Percentiles rank a stretch among this genome's conserved stretches.
Evolutionary conservation across 2,113 vertebrate genomes (phyloP).

Genomic region (Python bivittatus): DNA sequence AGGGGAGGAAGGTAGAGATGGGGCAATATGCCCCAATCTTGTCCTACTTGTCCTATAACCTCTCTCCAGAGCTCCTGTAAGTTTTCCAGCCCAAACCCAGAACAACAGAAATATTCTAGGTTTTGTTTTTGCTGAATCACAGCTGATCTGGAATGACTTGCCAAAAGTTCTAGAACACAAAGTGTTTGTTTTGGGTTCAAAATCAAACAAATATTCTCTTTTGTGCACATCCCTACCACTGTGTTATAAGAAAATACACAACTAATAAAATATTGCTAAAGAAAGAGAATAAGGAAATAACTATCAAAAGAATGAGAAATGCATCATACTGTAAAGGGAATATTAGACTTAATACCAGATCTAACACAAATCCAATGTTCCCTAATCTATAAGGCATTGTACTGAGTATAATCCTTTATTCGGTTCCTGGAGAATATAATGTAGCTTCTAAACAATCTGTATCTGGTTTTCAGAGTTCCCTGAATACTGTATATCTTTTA

Average conservation of each 20-base stretch:
- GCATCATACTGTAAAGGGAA: conserved; percentile 7
- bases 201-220: background rate
- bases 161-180: background rate
- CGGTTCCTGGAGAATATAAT: background rate
- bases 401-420: background rate
- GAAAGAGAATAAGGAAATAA: conserved; percentile 31
- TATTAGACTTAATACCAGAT: background rate
- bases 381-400: conserved; percentile 1
- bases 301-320: conserved; percentile 38
- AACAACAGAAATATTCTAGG: background rate
- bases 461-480: accelerated
- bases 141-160: background rate
- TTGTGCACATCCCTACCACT: background rate
- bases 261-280: background rate
- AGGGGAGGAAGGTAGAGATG: background rate
- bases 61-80: background rate
- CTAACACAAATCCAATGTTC: conserved; percentile 15
- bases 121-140: background rate
- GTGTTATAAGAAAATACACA: background rate
- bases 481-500: background rate
- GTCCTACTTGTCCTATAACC: background rate
- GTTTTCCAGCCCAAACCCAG: background rate
- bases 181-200: background rate
- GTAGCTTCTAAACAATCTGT: background rate
- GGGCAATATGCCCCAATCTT: background rate